Percentiles rank a stretch among this genome's conserved stretches.
phyloP scores from a whole-genome alignment of 2,113 vertebrate genomes.

The Pseudorasbora parva region DNA sequence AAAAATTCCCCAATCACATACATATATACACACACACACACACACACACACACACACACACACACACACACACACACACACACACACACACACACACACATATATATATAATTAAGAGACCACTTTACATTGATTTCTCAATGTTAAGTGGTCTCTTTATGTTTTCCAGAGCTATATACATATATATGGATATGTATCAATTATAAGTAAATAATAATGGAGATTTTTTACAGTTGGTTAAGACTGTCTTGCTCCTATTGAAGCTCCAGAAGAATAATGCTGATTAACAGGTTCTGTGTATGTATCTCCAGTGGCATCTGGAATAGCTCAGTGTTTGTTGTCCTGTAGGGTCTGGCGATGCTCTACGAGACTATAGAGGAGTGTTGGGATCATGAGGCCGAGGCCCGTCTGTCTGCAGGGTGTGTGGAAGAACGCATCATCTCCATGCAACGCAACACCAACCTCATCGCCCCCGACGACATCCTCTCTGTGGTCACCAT shows the following conservation, averaged over 20 bases:
- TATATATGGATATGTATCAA: too few species aligned
- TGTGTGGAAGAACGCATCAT: constrained; percentile 96
- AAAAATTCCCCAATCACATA: too few species aligned
- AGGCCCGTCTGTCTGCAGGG: constrained; percentile 93
- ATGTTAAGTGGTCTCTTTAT: too few species aligned
- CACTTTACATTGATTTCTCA: too few species aligned
- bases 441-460: constrained; percentile 95
- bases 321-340: too few species aligned
- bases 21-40: too few species aligned
- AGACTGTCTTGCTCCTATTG: neutral
- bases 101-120: too few species aligned
- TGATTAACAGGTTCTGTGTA: neutral
- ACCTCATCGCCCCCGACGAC: constrained; percentile 92
- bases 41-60: too few species aligned
- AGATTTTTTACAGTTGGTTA: neutral
- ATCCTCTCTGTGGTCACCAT: constrained; percentile 97
- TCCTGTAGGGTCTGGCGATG: constrained; percentile 89
- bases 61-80: too few species aligned
- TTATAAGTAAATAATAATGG: too few species aligned
- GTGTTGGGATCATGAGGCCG: constrained; percentile 99
- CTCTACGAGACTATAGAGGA: constrained; percentile 98
- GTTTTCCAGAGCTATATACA: too few species aligned
- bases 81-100: too few species aligned
- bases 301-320: neutral
- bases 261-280: neutral